Conservation (phyloP, 2,888 invertebrate species). For the Ypsolopha sequella region DNA sequence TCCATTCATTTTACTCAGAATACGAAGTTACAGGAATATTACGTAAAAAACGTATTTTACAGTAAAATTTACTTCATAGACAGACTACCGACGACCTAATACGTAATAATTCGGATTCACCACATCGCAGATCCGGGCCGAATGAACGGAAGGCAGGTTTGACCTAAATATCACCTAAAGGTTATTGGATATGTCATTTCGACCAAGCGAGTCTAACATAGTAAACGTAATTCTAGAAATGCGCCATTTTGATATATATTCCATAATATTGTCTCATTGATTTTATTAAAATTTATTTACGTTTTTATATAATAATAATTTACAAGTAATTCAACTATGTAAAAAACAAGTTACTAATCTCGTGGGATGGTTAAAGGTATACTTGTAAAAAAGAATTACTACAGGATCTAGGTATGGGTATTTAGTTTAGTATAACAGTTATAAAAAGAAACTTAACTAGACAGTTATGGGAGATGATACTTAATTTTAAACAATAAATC, state of each 20-base stretch:
- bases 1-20: too few relatives aligned
- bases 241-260: constrained; percentile 44
- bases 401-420: not conserved
- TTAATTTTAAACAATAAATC: constrained; percentile 2
- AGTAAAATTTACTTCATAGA: too few relatives aligned
- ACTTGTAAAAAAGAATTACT: not conserved
- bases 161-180: constrained; percentile 35
- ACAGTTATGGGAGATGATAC: not conserved
- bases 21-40: too few relatives aligned
- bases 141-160: constrained; percentile 32
- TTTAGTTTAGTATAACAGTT: not conserved
- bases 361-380: not conserved
- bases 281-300: constrained; percentile 48
- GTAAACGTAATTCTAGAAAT: constrained; percentile 48
- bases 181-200: constrained; percentile 38
- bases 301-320: constrained; percentile 40
- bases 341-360: constrained; percentile 23
- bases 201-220: constrained; percentile 52
- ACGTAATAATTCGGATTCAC: constrained; percentile 14
- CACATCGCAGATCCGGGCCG: constrained; percentile 22
- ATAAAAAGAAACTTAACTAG: not conserved
- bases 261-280: constrained; percentile 63
- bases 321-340: constrained; percentile 43
- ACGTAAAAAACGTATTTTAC: too few relatives aligned
- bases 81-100: too few relatives aligned